Evolutionary conservation across 1,140 invertebrate species (phyloP).

Genomic region (Belonocnema kinseyi): DNA sequence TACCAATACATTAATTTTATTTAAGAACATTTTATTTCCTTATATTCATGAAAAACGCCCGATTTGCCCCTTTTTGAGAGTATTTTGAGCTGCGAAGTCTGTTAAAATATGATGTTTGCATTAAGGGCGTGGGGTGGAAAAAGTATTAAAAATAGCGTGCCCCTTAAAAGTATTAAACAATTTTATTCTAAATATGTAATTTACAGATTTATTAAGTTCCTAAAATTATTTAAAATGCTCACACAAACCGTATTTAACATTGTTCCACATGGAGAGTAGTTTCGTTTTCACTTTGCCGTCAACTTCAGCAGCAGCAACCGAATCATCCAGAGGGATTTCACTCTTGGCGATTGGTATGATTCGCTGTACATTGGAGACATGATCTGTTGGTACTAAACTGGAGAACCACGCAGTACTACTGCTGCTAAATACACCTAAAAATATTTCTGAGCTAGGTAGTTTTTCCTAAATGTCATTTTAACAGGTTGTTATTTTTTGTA

Average conservation of each 20-base stretch:
- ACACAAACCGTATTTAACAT: conserved; percentile 87
- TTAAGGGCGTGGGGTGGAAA: no score
- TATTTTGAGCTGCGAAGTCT: no score
- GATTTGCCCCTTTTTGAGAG: no score
- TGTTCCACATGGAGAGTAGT: conserved; percentile 91
- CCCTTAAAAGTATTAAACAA: no score
- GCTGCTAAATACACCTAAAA: conserved; percentile 60
- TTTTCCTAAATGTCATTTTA: no score
- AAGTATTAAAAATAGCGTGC: no score
- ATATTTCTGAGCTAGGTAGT: conserved; percentile 31
- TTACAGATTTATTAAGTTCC: background rate
- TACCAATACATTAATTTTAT: no score
- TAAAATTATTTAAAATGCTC: conserved; percentile 18
- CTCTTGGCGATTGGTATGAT: conserved; percentile 54
- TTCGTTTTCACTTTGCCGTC: conserved; percentile 89
- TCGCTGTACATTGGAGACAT: conserved; percentile 60
- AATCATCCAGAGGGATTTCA: conserved; percentile 63
- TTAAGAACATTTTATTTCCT: no score
- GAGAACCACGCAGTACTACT: conserved; percentile 60
- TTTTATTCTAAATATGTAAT: background rate
- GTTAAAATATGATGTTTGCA: no score
- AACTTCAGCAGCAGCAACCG: conserved; percentile 72
- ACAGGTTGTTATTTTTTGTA: no score
- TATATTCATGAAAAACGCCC: no score
- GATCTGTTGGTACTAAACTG: conserved; percentile 60